These are phyloP conservation scores for Erithacus rubecula DNA, from an alignment of 2,797 vertebrate species.

Conservation along the genomic window DNA sequence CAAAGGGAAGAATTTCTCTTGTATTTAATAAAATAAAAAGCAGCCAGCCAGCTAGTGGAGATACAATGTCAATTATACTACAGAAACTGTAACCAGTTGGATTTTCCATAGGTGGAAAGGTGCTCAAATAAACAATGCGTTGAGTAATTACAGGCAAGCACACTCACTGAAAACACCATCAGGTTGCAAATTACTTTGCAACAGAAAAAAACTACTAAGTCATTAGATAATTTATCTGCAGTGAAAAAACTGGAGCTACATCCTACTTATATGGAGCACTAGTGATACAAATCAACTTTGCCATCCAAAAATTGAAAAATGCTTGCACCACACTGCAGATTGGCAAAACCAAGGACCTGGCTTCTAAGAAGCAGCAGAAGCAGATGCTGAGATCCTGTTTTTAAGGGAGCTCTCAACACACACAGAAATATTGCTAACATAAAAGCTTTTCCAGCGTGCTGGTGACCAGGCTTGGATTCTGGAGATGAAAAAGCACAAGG, in stretches of 20 bases:
- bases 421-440: neutral
- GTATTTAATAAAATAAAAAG: neutral
- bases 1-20: neutral
- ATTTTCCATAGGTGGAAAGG: conserved; percentile 7
- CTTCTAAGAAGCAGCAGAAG: neutral
- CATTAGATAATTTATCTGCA: conserved; percentile 43
- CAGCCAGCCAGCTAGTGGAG: neutral
- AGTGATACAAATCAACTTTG: neutral
- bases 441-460: neutral
- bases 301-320: conserved; percentile 2
- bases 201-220: neutral
- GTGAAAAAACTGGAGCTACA: neutral
- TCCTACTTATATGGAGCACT: neutral
- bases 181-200: conserved; percentile 38
- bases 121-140: neutral
- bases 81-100: neutral
- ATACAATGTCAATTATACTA: neutral
- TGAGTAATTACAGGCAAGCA: neutral
- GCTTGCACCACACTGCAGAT: neutral
- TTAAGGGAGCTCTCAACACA: neutral
- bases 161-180: neutral
- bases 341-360: neutral
- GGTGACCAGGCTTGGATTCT: neutral
- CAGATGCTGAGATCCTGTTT: neutral
- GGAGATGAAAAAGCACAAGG: neutral